Percentiles rank a stretch among this genome's conserved stretches.
Evolutionary conservation across 2,888 invertebrate species (phyloP).

Genomic region (Meliscaeva auricollis): DNA sequence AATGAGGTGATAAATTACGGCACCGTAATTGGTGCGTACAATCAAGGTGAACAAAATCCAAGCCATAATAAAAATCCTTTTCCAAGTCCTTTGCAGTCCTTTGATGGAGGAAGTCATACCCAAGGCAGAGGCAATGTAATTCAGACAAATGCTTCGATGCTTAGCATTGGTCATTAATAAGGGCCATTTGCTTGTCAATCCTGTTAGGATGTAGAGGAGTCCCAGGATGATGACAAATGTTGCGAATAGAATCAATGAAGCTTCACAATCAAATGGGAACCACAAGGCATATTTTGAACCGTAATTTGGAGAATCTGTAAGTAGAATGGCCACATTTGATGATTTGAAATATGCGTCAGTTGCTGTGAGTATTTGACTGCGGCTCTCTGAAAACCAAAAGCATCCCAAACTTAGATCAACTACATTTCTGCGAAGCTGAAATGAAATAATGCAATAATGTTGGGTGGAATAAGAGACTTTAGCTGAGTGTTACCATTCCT

Average conservation of each 20-base stretch:
- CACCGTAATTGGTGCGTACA: constrained; percentile 77
- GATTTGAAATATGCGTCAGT: constrained; percentile 77
- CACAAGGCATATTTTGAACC: constrained; percentile 55
- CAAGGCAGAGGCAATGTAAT: constrained; percentile 51
- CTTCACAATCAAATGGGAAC: constrained; percentile 77
- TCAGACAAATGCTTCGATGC: constrained; percentile 14
- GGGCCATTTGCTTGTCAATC: not conserved
- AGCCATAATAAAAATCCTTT: constrained; percentile 71
- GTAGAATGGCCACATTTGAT: constrained; percentile 74
- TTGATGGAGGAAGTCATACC: constrained; percentile 67
- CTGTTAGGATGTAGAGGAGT: not conserved
- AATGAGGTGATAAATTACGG: constrained; percentile 77
- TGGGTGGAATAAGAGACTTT: too few species aligned
- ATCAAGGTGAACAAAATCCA: constrained; percentile 78
- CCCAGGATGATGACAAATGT: constrained; percentile 59
- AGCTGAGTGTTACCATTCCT: constrained; percentile 9
- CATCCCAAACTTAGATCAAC: constrained; percentile 78
- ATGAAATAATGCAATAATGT: not conserved
- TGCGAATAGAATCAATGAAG: constrained; percentile 76
- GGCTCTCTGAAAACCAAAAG: constrained; percentile 70
- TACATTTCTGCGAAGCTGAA: constrained; percentile 57
- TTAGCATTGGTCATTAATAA: not conserved
- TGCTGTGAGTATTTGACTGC: constrained; percentile 73
- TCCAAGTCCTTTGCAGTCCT: constrained; percentile 34
- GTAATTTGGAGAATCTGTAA: constrained; percentile 74